Evolutionary conservation across 2,113 vertebrate species (phyloP).

Genomic region (Pelmatolapia mariae): DNA sequence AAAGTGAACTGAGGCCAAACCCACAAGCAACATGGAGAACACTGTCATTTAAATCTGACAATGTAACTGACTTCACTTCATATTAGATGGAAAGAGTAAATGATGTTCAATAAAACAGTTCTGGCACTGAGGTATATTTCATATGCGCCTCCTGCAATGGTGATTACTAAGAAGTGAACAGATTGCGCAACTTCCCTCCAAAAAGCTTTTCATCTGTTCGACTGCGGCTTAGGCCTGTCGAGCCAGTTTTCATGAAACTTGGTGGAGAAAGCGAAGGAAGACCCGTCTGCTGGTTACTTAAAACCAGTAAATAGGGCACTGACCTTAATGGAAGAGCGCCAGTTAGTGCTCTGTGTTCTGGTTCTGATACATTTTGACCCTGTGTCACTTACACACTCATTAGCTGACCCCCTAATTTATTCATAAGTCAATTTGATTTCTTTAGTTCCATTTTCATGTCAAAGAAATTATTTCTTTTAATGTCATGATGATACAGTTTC

Average conservation of each 20-base stretch:
- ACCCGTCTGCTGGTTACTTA: not conserved
- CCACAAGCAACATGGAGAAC: slow-evolving; percentile 41
- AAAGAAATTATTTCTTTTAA: not conserved
- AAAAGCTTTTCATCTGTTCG: not conserved
- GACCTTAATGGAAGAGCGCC: not conserved
- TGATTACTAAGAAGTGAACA: not conserved
- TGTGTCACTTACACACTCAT: not conserved
- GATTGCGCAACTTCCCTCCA: not conserved
- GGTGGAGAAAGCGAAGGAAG: not conserved
- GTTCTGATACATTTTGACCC: not conserved
- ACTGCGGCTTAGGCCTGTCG: not conserved
- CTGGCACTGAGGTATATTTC: not conserved
- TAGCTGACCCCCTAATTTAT: not conserved
- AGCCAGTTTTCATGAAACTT: not conserved
- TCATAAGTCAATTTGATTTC: not conserved
- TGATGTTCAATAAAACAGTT: slow-evolving; percentile 10
- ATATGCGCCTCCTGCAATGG: not conserved
- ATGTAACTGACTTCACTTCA: slow-evolving; percentile 28
- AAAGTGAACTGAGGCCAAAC: slow-evolving; percentile 51
- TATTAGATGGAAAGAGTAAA: slow-evolving; percentile 9
- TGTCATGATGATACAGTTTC: not conserved
- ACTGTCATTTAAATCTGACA: slow-evolving; percentile 31
- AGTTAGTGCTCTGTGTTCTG: not conserved
- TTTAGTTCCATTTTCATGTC: not conserved
- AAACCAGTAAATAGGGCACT: not conserved